Evolutionary conservation across 2,888 invertebrate species (phyloP).

Genomic region (Antitype chi): DNA sequence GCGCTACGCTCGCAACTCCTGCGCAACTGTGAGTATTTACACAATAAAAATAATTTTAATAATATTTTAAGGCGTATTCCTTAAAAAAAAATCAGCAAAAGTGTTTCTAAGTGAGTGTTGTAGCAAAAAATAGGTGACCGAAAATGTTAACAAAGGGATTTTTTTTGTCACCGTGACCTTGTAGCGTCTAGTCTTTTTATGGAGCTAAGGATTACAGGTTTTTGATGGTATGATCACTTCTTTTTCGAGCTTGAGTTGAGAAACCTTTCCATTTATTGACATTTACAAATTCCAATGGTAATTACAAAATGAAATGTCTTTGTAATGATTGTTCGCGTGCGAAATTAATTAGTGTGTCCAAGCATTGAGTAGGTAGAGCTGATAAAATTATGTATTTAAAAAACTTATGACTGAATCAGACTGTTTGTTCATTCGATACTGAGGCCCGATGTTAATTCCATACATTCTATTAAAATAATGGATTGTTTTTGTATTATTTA

Average conservation of each 20-base stretch:
- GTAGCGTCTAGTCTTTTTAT: constrained; percentile 38
- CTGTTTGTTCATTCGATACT: constrained; percentile 26
- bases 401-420: constrained; percentile 24
- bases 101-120: background rate
- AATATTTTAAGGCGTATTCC: background rate
- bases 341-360: constrained; percentile 33
- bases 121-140: background rate
- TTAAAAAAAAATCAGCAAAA: no score
- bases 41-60: constrained; percentile 20
- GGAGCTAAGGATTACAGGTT: constrained; percentile 44
- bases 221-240: constrained; percentile 14
- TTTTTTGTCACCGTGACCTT: constrained; percentile 42
- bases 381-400: constrained; percentile 31
- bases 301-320: constrained; percentile 16
- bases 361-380: constrained; percentile 19
- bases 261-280: background rate
- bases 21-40: constrained; percentile 81
- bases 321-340: constrained; percentile 21
- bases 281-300: constrained; percentile 20
- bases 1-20: constrained; percentile 86
- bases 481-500: background rate
- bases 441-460: constrained; percentile 13
- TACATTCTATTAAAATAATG: background rate
- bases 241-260: constrained; percentile 10
- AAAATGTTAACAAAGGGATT: constrained; percentile 12